Base-by-base conservation (phyloP, 2,888 invertebrate genomes). In the Calliphora vomitoria region DNA sequence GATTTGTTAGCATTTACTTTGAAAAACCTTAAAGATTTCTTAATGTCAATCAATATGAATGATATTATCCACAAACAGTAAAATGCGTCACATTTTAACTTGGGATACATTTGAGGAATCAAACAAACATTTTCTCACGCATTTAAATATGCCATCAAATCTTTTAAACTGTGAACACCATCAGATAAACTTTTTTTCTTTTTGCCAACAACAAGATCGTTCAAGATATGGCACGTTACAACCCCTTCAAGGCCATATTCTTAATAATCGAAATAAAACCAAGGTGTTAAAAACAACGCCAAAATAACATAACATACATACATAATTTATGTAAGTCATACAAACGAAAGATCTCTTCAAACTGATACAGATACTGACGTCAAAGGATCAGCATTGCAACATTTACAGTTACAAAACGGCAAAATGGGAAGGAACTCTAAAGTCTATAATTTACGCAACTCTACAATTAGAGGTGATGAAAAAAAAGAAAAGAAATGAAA, bases 211-310 rank as follows among this genome's bases (percentile, higher is more conserved):
- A 50, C 25, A 68, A 87, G 87, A 87, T 87, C 82, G 25, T 74
- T 13, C 62, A 66, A 78, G 87, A 87, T 87, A 87, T 50, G 82
- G 74, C 87, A 87, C 87, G 87, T 69, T 85, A 78, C 87, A 82
- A 87, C 84, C 87, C 87, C 82, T 87, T 85, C 79, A 87, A 85
- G 87, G 84, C 62, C 82, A 60, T 82, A 80, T 75, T 38, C 69
- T 75, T 74, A 18, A 58, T 47, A n/a, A 53, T 13, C 13, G 0
- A 44, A 38, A 31, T 50, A 38, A 69, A 74, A 25, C 44, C 74
- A 87, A 87, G 87, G 87, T 87, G 87, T 85, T 82, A 79, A 83
- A 64, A 78, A 50, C 47, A 82, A 83, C 66, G 64, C 69, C 64
- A 74, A 76, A 81, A 82, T 44, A 78, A 53, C 5, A 50, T 50